Evolutionary conservation across 2,797 vertebrate species (phyloP).

Genomic region (Podarcis lilfordi): DNA sequence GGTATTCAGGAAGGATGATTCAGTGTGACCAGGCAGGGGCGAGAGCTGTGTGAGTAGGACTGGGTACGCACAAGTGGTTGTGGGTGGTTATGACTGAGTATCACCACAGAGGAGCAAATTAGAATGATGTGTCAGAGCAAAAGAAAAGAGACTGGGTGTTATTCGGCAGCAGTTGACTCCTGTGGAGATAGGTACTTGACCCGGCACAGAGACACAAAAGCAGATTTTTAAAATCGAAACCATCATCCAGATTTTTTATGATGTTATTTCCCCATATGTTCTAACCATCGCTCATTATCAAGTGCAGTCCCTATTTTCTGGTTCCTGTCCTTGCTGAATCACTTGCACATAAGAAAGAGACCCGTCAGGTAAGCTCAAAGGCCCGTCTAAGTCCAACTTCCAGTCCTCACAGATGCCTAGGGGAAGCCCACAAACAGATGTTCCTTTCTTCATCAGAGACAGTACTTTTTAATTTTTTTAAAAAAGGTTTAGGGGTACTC

Average conservation of each 20-base stretch:
- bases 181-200: slow-evolving; percentile 13
- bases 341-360: no score
- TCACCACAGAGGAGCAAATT: slow-evolving; percentile 49
- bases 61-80: slow-evolving; percentile 4
- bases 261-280: background rate
- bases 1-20: slow-evolving; percentile 45
- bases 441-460: no score
- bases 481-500: no score
- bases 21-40: slow-evolving; percentile 51
- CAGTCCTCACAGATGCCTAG: no score
- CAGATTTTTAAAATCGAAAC: background rate
- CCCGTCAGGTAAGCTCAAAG: no score
- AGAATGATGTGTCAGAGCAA: slow-evolving; percentile 48
- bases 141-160: slow-evolving; percentile 42
- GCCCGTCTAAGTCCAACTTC: no score
- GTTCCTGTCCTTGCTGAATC: background rate
- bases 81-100: slow-evolving; percentile 46
- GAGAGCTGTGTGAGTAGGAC: slow-evolving; percentile 29
- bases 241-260: background rate
- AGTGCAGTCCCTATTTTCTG: background rate
- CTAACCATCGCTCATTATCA: background rate
- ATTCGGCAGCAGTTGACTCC: slow-evolving; percentile 36
- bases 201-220: background rate
- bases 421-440: no score
- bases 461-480: no score